Percentiles rank a stretch among this genome's conserved stretches.
phyloP scores from a whole-genome alignment of 2,888 invertebrate species.

The Dendrolimus pini region DNA sequence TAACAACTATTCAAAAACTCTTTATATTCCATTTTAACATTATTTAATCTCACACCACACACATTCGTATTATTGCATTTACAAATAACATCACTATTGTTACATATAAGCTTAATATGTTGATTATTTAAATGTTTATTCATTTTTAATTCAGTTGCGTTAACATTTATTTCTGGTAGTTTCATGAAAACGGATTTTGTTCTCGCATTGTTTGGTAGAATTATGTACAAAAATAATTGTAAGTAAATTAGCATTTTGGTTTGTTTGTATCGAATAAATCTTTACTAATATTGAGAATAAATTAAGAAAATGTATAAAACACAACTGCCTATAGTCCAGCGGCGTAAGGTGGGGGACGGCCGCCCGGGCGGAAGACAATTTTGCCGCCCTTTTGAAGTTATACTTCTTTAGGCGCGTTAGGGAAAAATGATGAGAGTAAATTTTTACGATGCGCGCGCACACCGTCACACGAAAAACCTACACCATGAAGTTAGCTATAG shows the following conservation, averaged over 20 bases:
- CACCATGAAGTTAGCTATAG: too few species aligned
- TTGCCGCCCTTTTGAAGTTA: too few species aligned
- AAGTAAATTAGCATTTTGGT: neutral
- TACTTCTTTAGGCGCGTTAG: too few species aligned
- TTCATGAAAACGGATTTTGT: slow-evolving; percentile 6
- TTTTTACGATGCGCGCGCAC: too few species aligned
- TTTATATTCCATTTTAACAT: slow-evolving; percentile 19
- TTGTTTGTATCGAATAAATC: neutral
- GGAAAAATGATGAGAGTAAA: too few species aligned
- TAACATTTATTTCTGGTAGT: slow-evolving; percentile 12
- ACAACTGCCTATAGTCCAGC: too few species aligned
- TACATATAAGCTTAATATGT: slow-evolving; percentile 26
- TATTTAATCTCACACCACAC: slow-evolving; percentile 27
- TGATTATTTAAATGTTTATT: slow-evolving; percentile 24
- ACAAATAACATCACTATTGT: slow-evolving; percentile 23
- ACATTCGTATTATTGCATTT: slow-evolving; percentile 21
- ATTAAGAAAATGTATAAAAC: neutral
- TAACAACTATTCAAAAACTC: slow-evolving; percentile 44
- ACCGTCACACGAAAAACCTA: too few species aligned
- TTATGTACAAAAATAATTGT: slow-evolving; percentile 1
- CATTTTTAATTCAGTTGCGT: slow-evolving; percentile 6
- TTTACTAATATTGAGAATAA: neutral
- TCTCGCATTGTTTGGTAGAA: slow-evolving; percentile 2
- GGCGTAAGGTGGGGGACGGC: too few species aligned
- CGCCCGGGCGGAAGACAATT: too few species aligned